Base-by-base conservation (phyloP, 1,140 invertebrate species). In the Cyclargus thomasi region DNA sequence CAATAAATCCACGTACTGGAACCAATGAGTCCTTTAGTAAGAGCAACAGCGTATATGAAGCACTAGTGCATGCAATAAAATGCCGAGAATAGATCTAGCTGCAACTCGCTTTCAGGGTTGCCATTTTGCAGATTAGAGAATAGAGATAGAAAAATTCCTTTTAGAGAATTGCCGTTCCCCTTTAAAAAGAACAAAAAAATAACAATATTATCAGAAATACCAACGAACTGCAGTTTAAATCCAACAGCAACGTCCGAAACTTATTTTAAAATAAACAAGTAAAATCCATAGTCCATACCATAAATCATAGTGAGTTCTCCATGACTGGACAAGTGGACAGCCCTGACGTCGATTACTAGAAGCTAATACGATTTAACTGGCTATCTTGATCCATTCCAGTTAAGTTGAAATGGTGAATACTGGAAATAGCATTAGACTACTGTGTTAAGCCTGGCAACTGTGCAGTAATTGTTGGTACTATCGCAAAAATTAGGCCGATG, bases 341-440 rank as follows among this genome's bases (percentile, higher is more conserved):
- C 55, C 55, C 55, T 59, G 3, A 73, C 75, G 77, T 78, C 78
- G 76, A 81, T 79, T 79, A 70, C 68, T 53, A 67, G 67, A 21
- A 67, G 72, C 68, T 85, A 85, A 85, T 85, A 76, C 77, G 81
- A 85, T 83, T 85, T 81, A 75, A 73, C 74, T 74, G 67, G 74
- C 72, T 68, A 68, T 74, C 76, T 72, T 68, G 73, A 79, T 82
- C 77, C 73, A 73, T 75, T 73, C 75, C 71, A 71, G 81, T 81
- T 79, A 63, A 74, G 66, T 71, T 76, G 68, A 74, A 76, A 77
- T 76, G 65, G 39, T n/a, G 14, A 21, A 55, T 17, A 59, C 17
- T 59, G n/a, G 39, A 47, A 47, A 47, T 47, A 47, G 39, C 39
- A 47, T 47, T 47, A 47, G 39, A 47, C 39, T 16, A 11, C 14